Evolutionary conservation across 2,797 vertebrate species (phyloP).

Genomic region (Ispidina picta): DNA sequence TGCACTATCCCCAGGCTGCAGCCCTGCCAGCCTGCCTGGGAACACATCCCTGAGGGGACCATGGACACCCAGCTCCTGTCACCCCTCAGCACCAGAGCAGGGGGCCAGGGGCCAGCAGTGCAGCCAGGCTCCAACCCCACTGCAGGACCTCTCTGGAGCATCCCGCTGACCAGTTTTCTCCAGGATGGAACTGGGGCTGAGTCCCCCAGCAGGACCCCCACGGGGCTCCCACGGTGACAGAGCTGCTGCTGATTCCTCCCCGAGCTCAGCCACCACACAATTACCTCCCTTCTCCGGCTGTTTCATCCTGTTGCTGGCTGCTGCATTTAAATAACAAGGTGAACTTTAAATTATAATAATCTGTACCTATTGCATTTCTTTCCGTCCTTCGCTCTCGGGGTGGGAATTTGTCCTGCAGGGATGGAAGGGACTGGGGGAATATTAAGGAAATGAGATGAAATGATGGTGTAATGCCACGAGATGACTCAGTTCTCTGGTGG

Average conservation of each 20-base stretch:
- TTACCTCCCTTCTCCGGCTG: not conserved
- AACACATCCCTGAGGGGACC: not conserved
- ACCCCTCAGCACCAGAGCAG: not conserved
- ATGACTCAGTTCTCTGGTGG: conserved; percentile 33
- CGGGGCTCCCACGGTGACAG: accelerated
- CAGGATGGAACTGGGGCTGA: not conserved
- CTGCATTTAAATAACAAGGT: not conserved
- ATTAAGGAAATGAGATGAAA: conserved; percentile 38
- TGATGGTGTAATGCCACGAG: not conserved
- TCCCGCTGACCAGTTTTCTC: not conserved
- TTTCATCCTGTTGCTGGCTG: not conserved
- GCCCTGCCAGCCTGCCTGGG: not conserved
- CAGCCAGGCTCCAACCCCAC: not conserved
- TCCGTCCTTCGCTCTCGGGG: conserved; percentile 8
- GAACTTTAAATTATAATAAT: not conserved
- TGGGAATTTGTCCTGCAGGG: conserved; percentile 30
- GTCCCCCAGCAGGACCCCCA: not conserved
- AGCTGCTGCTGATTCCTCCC: not conserved
- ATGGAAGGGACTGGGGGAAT: not conserved
- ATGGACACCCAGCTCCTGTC: not conserved
- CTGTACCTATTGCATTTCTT: conserved; percentile 16
- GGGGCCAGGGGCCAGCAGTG: accelerated
- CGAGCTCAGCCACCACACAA: not conserved
- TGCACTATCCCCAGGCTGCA: accelerated
- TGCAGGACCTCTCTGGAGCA: not conserved